Conservation (phyloP, 2,113 vertebrate genomes). For the Steatornis caripensis region DNA sequence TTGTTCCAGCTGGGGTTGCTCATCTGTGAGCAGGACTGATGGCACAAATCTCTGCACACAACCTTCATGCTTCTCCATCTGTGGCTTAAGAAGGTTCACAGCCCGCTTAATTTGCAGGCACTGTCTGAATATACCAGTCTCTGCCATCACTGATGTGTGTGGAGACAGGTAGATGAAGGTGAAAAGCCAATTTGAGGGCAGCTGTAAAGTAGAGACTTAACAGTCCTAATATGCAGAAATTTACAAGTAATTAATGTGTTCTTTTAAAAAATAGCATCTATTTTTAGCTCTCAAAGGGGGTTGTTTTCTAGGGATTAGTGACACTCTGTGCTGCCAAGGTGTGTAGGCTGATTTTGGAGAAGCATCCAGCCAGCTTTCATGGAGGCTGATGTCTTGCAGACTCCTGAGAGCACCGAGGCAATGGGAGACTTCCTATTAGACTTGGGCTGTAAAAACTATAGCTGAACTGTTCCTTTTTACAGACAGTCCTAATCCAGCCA, state of each 20-base stretch:
- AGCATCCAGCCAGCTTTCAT: not conserved
- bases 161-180: not conserved
- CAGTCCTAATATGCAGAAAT: not conserved
- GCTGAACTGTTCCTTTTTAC: not conserved
- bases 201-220: not conserved
- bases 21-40: not conserved
- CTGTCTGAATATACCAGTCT: not conserved
- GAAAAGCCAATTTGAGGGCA: not conserved
- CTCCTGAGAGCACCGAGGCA: not conserved
- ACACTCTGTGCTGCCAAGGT: constrained; percentile 4
- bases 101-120: not conserved
- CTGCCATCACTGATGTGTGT: not conserved
- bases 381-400: not conserved
- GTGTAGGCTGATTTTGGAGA: constrained; percentile 35
- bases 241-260: not conserved
- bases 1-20: not conserved
- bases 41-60: not conserved
- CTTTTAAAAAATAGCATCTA: not conserved
- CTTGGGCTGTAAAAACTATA: not conserved
- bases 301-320: constrained; percentile 21
- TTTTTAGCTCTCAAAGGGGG: not conserved
- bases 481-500: not conserved
- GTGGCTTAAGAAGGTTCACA: not conserved
- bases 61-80: not conserved
- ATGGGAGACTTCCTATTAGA: not conserved